Conservation (phyloP, 2,113 vertebrate genomes). For the Monarcha castaneiventris region DNA sequence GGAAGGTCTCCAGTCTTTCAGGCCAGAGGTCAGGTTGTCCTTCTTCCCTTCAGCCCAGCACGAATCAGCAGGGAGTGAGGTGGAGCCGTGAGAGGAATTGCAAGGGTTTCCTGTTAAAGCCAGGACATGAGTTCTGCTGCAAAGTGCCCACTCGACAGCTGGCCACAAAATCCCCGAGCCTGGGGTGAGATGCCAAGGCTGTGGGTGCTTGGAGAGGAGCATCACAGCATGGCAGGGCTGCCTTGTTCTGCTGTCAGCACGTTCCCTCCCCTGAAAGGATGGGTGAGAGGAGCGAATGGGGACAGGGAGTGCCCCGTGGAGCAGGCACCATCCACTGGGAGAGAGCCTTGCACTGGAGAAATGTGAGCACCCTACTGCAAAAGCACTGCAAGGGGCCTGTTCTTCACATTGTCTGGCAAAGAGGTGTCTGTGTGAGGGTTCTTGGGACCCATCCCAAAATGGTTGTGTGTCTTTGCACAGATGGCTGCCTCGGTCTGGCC, state of each 20-base stretch:
- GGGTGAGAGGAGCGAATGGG: background rate
- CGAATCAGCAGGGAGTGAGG: conserved; percentile 29
- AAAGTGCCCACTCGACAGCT: conserved; percentile 58
- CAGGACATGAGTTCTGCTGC: conserved; percentile 58
- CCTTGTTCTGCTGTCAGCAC: background rate
- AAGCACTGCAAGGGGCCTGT: background rate
- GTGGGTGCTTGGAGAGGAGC: background rate
- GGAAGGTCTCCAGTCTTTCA: background rate
- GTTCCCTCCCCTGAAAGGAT: accelerated
- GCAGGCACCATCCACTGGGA: background rate
- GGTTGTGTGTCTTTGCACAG: background rate
- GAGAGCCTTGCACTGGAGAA: background rate
- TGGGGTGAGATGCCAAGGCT: background rate
- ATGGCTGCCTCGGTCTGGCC: background rate
- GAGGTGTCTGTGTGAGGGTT: background rate
- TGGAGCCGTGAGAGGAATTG: conserved; percentile 64
- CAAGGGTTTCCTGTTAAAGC: conserved; percentile 72
- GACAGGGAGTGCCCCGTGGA: background rate
- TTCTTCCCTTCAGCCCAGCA: conserved; percentile 24
- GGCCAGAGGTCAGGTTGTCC: background rate
- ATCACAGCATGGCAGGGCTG: background rate
- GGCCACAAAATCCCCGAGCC: background rate
- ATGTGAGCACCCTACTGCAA: background rate
- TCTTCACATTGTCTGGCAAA: background rate
- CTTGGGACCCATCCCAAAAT: background rate